Conservation (phyloP, 2,888 invertebrate genomes). For the Chloromyia formosa region DNA sequence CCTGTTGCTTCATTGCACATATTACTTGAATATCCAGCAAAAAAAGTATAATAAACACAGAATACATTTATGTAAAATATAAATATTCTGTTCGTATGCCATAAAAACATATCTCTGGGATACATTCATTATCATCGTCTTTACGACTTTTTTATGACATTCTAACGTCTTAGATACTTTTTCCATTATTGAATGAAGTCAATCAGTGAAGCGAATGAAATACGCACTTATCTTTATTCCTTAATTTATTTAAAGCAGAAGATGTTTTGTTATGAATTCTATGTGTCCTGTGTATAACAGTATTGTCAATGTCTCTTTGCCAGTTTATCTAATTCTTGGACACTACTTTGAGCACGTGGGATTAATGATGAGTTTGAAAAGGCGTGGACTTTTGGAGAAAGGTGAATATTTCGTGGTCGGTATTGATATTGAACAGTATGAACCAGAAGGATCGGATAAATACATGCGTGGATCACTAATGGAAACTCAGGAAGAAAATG, state of each 20-base stretch:
- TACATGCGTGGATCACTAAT: slow-evolving; percentile 81
- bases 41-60: no score
- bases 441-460: slow-evolving; percentile 76
- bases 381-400: slow-evolving; percentile 80
- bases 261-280: no score
- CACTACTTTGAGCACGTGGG: slow-evolving; percentile 92
- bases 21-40: no score
- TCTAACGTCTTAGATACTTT: neutral
- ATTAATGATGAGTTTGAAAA: slow-evolving; percentile 85
- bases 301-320: neutral
- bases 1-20: neutral
- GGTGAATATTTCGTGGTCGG: slow-evolving; percentile 96
- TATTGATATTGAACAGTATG: slow-evolving; percentile 89
- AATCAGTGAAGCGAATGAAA: slow-evolving; percentile 5
- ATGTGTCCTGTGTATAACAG: neutral
- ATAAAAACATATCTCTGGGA: slow-evolving; percentile 10
- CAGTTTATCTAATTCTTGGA: slow-evolving; percentile 92
- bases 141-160: slow-evolving; percentile 15
- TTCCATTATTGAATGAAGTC: slow-evolving; percentile 28
- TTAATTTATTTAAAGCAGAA: neutral
- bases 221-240: neutral
- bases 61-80: no score
- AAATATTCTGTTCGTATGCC: neutral
- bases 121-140: neutral
- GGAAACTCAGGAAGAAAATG: slow-evolving; percentile 67